A percentile compares a stretch with the other conserved stretches of the same genome.
Conservation (phyloP, 23 tunicate species). For the Botrylloides violaceus region DNA sequence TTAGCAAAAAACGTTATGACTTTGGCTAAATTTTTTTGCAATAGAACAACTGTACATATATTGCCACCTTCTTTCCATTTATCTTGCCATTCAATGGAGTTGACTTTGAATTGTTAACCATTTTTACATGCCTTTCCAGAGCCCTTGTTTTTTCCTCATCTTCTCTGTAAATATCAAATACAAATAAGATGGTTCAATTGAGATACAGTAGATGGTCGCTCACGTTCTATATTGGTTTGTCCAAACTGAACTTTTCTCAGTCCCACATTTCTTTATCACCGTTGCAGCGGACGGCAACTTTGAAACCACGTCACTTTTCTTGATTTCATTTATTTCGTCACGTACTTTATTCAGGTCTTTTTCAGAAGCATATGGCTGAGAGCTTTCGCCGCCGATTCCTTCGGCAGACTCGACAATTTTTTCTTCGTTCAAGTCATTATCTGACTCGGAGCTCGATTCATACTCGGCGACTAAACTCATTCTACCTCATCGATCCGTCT, state of each 20-base stretch:
- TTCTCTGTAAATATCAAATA: slow-evolving; percentile 6
- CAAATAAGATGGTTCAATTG: too few species aligned
- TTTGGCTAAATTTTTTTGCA: too few species aligned
- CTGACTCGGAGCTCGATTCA: slow-evolving; percentile 13
- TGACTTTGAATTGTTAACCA: slow-evolving; percentile 60
- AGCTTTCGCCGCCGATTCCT: background rate
- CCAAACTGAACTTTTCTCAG: slow-evolving; percentile 2
- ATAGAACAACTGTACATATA: too few species aligned
- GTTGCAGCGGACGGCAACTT: slow-evolving; percentile 14
- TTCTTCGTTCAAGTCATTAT: background rate
- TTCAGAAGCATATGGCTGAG: background rate
- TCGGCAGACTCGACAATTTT: background rate
- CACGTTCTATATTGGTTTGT: background rate
- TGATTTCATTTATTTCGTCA: background rate
- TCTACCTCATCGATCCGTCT: background rate
- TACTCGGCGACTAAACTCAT: slow-evolving; percentile 16
- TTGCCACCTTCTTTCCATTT: slow-evolving; percentile 49
- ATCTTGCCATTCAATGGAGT: slow-evolving; percentile 22
- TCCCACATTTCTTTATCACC: background rate
- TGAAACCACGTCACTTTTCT: background rate
- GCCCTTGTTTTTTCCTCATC: slow-evolving; percentile 9
- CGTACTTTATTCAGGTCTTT: background rate
- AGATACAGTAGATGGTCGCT: background rate
- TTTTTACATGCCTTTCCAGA: slow-evolving; percentile 74
- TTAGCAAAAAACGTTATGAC: too few species aligned